Conservation (phyloP, 2,113 vertebrate species). For the Phalacrocorax aristotelis region DNA sequence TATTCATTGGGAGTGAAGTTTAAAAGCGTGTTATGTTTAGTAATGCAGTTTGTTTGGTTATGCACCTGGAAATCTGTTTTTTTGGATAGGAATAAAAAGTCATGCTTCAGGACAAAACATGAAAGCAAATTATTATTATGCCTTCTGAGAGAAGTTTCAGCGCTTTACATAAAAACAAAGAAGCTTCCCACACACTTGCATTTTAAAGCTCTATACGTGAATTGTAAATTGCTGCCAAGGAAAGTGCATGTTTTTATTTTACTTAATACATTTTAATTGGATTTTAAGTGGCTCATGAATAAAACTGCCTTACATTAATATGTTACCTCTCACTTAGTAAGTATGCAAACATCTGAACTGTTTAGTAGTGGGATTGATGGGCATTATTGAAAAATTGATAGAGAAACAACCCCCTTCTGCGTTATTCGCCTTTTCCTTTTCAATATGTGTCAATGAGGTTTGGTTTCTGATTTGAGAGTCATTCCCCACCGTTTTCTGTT, state of each 20-base stretch:
- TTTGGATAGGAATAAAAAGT: constrained; percentile 41
- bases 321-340: background rate
- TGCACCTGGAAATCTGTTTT: constrained; percentile 3
- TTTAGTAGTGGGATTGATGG: background rate
- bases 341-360: background rate
- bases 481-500: background rate
- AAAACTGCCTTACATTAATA: background rate
- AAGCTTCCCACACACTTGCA: constrained; percentile 10
- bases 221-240: constrained; percentile 3
- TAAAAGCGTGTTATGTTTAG: constrained; percentile 34
- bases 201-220: background rate
- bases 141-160: constrained; percentile 18
- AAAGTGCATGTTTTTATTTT: constrained; percentile 28
- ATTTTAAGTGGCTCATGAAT: constrained; percentile 42
- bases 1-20: background rate
- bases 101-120: constrained; percentile 54
- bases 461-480: background rate
- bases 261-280: constrained; percentile 40
- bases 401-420: background rate
- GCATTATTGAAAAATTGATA: background rate
- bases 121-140: constrained; percentile 43
- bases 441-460: background rate
- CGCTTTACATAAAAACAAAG: constrained; percentile 41
- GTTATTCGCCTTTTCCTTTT: background rate
- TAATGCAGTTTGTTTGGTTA: constrained; percentile 18